Base-by-base conservation (phyloP, 2,888 invertebrate genomes). In the Pachymerium ferrugineum region DNA sequence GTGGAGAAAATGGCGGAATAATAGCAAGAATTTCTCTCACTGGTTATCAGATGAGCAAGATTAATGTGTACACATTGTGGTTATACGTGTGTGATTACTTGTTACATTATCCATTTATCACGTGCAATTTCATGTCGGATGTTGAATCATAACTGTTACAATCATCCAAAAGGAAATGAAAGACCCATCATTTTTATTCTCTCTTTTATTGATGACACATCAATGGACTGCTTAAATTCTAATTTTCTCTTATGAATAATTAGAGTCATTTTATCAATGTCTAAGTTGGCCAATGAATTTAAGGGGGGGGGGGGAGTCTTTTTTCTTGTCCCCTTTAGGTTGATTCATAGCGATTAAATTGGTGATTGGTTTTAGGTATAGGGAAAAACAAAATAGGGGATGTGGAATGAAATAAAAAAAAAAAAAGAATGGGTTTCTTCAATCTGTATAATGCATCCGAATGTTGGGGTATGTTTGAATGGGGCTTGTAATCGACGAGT, bases 31-130 rank as follows among this genome's bases (percentile, higher is more conserved):
- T 62, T 62, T 19, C 19, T 54, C 47, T 62, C 28, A 22, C 25
- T 6, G 62, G 22, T 62, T 62, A 62, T 62, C 62, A 62, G 62
- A 62, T 62, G 62, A 62, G 62, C 62, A 62, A 62, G 62, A 62
- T 62, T 62, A 62, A 62, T 62, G 28, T 12, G 47, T 47, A 8
- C 47, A 19, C 47, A 47, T 47, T 47, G 47, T 62, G 62, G 62
- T 62, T 62, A 62, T 62, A 25, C 3, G 62, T 54, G 62, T 62
- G 62, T 28, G 62, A 62, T 62, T 62, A 62, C 25, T 62, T 28
- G 62, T 62, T 62, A 62, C 62, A 62, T 62, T 25, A 62, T 62
- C 62, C 62, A 62, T 62, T 62, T 62, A 62, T 62, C 62, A 62
- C 28, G 28, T n/a, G n/a, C 62, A 25, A 62, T 3, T 62, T 5